A percentile compares a stretch with the other conserved stretches of the same genome.
phyloP scores from a whole-genome alignment of 2,888 invertebrate species.

The Cataglyphis altisquamis region DNA sequence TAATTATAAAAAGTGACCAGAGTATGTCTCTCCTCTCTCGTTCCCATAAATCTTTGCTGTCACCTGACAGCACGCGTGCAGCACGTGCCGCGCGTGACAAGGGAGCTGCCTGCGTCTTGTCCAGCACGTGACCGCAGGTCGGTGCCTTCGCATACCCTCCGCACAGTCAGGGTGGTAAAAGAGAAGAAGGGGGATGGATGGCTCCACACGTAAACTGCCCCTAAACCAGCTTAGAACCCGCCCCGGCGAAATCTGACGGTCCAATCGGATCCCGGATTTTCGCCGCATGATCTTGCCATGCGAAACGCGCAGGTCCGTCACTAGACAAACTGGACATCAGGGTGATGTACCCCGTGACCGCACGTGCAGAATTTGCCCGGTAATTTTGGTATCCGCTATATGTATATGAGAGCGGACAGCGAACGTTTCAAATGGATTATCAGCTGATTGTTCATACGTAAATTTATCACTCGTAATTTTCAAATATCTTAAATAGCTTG shows the following conservation, averaged over 20 bases:
- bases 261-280: conserved; percentile 81
- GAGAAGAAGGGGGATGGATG: conserved; percentile 67
- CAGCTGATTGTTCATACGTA: neutral
- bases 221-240: conserved; percentile 86
- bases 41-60: conserved; percentile 49
- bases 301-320: conserved; percentile 82
- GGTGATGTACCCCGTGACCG: conserved; percentile 58
- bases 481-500: neutral
- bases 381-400: conserved; percentile 5
- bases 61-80: conserved; percentile 67
- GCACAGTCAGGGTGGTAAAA: conserved; percentile 65
- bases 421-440: neutral
- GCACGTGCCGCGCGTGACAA: conserved; percentile 70
- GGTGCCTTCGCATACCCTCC: conserved; percentile 61
- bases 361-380: conserved; percentile 29
- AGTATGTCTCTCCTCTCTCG: neutral
- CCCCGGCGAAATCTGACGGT: conserved; percentile 80
- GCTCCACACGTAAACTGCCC: conserved; percentile 80
- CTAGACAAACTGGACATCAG: conserved; percentile 71
- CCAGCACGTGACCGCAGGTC: conserved; percentile 78
- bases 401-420: neutral
- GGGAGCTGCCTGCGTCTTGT: conserved; percentile 53
- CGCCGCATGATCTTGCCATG: conserved; percentile 79
- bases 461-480: neutral
- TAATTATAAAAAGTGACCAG: conserved; percentile 34